Conservation (phyloP, 2,888 invertebrate species). For the Ceraclea dissimilis region DNA sequence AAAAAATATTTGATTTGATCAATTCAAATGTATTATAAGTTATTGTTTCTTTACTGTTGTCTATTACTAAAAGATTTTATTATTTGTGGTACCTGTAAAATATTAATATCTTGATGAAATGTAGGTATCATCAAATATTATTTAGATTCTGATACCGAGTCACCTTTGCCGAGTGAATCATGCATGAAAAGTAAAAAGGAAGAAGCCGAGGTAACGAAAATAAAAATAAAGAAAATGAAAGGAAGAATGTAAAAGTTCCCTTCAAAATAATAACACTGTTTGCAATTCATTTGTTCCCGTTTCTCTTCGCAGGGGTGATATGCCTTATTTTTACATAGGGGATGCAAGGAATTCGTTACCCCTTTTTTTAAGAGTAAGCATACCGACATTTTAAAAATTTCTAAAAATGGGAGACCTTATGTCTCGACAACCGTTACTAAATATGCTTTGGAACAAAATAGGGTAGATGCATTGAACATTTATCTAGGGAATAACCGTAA, state of each 20-base stretch:
- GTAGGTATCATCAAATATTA: too few species aligned
- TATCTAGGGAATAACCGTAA: too few species aligned
- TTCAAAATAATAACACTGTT: constrained; percentile 53
- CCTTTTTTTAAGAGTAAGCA: constrained; percentile 14
- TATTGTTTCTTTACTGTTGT: too few species aligned
- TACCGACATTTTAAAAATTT: too few species aligned
- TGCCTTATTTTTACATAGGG: constrained; percentile 17
- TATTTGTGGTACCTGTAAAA: too few species aligned
- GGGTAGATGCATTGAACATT: too few species aligned
- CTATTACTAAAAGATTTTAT: too few species aligned
- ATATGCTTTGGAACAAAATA: too few species aligned
- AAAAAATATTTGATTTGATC: too few species aligned
- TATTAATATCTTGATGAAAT: too few species aligned
- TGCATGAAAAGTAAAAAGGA: constrained; percentile 43
- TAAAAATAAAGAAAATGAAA: constrained; percentile 38
- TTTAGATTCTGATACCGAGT: not conserved
- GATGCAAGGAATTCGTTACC: constrained; percentile 13
- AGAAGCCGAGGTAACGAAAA: constrained; percentile 33
- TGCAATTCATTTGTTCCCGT: constrained; percentile 47
- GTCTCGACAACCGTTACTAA: constrained; percentile 19
- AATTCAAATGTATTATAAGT: too few species aligned
- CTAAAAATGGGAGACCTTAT: too few species aligned
- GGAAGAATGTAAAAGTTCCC: constrained; percentile 52
- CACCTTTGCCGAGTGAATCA: constrained; percentile 34
- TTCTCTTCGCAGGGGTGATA: constrained; percentile 15